Evolutionary conservation across 2,888 invertebrate species (phyloP), one percentile per base, ranked within the genome.

Genomic region (Ditula angustiorana): DNA sequence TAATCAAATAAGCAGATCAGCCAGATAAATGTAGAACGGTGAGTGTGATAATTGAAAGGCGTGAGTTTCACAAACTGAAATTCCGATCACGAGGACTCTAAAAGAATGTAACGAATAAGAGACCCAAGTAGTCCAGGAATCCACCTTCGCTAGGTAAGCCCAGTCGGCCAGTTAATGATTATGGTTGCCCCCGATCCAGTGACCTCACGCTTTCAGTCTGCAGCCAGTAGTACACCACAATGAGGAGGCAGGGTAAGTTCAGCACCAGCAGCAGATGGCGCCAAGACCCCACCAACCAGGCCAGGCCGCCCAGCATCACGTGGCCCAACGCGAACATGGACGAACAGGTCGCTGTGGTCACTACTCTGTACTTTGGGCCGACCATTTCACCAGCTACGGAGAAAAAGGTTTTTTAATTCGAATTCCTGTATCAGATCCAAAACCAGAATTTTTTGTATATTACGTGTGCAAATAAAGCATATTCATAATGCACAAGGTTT

Each of bases 271-370:
- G 93, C 69, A 96, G 86, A 69, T 92, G 86, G 67, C 95, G 93
- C 97, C 97, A 97, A 58, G 95, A 93, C 67, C 94, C 93, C 1
- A 94, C 87, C 66, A 91, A 81, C 94, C 95, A 96, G 0, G 97
- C 96, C 0, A 95, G 85, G 23, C 93, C 77, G 0, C 96, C 96
- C 2, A 96, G 84, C 0, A 95, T 70, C 23, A 96, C 93, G 85
- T 96, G 96, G 0, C 97, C 97, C 5, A 95, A 73, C 0, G 96
- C 95, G 73, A 96, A 97, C 86, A 96, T 95, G 8, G 95, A 94
- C 2, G 95, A 94, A 7, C 95, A 93, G 11, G 95, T 87, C 1
- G 96, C 95, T 61, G 96, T 95, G 1, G 95, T 95, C 16, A 96
- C 75, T 0, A 96, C 96, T 33, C 97, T 93, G 65, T 95, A 94